Conservation (phyloP, 1,140 invertebrate species). For the Neuroterus valhalla region DNA sequence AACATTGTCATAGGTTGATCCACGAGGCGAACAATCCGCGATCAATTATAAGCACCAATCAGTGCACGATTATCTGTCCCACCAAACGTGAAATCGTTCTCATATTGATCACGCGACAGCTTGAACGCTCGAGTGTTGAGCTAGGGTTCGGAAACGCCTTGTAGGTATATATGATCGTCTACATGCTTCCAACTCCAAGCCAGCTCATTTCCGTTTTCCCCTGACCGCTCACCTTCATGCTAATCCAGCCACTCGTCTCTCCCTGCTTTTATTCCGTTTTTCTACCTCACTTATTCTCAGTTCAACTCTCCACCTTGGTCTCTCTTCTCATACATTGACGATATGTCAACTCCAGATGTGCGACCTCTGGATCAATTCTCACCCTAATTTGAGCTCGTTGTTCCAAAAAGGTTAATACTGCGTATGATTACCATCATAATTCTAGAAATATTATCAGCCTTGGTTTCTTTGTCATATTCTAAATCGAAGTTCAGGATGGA, state of each 20-base stretch:
- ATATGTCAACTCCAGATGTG: conserved; percentile 65
- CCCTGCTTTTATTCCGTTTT: too few species aligned
- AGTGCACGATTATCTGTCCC: conserved; percentile 64
- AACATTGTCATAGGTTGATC: conserved; percentile 28
- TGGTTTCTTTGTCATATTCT: too few species aligned
- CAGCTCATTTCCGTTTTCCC: conserved; percentile 27
- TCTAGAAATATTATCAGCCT: conserved; percentile 8
- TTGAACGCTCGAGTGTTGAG: conserved; percentile 47
- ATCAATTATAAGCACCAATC: conserved; percentile 70
- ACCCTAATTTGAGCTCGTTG: conserved; percentile 50
- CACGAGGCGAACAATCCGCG: conserved; percentile 58
- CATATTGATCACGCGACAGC: conserved; percentile 69
- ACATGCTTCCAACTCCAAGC: conserved; percentile 30
- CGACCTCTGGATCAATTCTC: conserved; percentile 54
- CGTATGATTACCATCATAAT: conserved; percentile 47
- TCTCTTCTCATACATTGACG: conserved; percentile 54
- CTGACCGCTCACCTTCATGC: too few species aligned
- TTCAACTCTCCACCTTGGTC: conserved; percentile 34
- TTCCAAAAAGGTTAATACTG: conserved; percentile 43
- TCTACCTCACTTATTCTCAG: conserved; percentile 33
- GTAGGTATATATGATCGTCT: conserved; percentile 56
- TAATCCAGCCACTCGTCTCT: too few species aligned
- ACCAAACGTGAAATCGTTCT: conserved; percentile 67
- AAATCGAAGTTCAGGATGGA: too few species aligned
- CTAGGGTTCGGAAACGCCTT: conserved; percentile 50